Percentiles rank a stretch among this genome's conserved stretches.
Conservation (phyloP, 2,888 invertebrate species). For the Sphaerophoria taeniata region DNA sequence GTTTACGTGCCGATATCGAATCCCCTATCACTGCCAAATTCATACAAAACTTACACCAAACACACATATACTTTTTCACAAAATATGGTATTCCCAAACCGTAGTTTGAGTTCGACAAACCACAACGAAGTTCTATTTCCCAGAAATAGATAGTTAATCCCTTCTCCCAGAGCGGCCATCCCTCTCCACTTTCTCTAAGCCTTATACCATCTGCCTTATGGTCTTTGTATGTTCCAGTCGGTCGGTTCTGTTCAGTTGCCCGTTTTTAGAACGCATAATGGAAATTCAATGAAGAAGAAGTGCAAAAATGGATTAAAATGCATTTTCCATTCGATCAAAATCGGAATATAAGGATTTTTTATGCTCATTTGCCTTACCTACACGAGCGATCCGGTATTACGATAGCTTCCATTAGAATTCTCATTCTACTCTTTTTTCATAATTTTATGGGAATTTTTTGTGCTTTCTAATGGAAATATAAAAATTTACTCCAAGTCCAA, state of each 20-base stretch:
- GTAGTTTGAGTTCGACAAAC: no score
- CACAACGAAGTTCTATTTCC: no score
- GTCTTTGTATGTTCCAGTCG: neutral
- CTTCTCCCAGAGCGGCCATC: no score
- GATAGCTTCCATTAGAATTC: neutral
- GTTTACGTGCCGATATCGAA: no score
- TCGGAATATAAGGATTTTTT: constrained; percentile 28
- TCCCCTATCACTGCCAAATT: no score
- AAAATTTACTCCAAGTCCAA: neutral
- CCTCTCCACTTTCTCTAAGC: no score
- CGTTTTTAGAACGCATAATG: constrained; percentile 63
- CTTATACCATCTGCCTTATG: no score
- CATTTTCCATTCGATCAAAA: constrained; percentile 65
- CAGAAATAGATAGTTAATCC: no score
- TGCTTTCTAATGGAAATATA: neutral
- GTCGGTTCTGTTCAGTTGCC: constrained; percentile 8
- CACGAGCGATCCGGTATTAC: neutral
- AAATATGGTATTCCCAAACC: no score
- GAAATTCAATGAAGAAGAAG: constrained; percentile 64
- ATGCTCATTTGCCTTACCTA: constrained; percentile 48
- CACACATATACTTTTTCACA: no score
- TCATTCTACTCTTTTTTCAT: neutral
- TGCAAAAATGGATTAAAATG: constrained; percentile 68
- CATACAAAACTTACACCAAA: no score
- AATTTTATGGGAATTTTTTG: neutral